phyloP scores from a whole-genome alignment of 2,113 vertebrate species.

The Oncorhynchus nerka region DNA sequence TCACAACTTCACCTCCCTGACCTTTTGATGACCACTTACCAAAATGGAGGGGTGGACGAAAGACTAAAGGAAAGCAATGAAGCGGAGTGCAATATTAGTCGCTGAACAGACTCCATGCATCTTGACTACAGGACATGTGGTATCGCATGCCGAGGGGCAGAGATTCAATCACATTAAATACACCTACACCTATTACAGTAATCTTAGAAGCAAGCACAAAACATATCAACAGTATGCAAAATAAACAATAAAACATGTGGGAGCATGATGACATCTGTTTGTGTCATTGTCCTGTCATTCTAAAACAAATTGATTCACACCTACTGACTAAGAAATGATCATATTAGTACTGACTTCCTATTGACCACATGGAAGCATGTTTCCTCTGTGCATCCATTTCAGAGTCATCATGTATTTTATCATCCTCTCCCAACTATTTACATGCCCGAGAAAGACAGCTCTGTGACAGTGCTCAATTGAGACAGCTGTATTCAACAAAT shows the following conservation, averaged over 20 bases:
- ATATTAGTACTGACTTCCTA: constrained; percentile 24
- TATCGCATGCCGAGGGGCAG: constrained; percentile 6
- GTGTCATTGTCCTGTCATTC: constrained; percentile 48
- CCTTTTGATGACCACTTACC: constrained; percentile 79
- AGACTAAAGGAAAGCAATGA: constrained; percentile 63
- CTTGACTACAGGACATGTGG: constrained; percentile 1
- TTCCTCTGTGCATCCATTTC: too few species aligned
- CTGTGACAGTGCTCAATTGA: too few species aligned
- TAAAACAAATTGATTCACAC: constrained; percentile 34
- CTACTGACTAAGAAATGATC: constrained; percentile 30
- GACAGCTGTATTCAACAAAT: not conserved
- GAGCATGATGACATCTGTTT: constrained; percentile 10
- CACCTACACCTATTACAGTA: not conserved
- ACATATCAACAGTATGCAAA: not conserved
- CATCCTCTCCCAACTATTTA: constrained; percentile 39
- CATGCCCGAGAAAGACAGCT: not conserved
- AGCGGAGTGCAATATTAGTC: constrained; percentile 46
- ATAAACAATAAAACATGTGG: not conserved
- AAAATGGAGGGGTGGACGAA: constrained; percentile 57
- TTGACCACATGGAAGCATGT: constrained; percentile 2
- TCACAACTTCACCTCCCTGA: constrained; percentile 91
- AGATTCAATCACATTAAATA: not conserved
- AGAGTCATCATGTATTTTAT: not conserved
- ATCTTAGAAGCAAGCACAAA: constrained; percentile 11
- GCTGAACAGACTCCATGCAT: constrained; percentile 32